Evolutionary conservation across 2,113 vertebrate species (phyloP), one percentile per base, ranked within the genome.

Genomic region (Cichladusa arquata): DNA sequence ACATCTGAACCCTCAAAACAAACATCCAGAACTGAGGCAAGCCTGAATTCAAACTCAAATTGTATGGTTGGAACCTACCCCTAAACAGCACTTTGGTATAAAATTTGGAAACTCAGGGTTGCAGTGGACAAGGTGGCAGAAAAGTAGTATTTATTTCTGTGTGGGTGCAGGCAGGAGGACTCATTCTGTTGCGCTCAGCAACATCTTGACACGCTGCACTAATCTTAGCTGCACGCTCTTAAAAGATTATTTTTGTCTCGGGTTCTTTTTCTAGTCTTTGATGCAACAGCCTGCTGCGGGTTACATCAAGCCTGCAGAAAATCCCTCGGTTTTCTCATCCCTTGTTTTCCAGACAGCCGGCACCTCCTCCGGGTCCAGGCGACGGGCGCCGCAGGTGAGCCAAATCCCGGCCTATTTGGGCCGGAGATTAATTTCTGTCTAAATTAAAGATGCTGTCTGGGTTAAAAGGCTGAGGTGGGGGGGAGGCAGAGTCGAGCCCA

Each of bases 231-330:
- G 73, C 81, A 33, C 38, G 73, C 73, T 95, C 93, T 95, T 91
- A 84, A 54, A 88, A 93, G 91, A 89, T 96, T 96, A 95, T 97
- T 97, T 95, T 92, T 77, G 91, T 91, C 91, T 91, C 70, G 24
- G 78, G 57, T 69, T 96, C 90, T 92, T 90, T 83, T 74, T 66
- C 83, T 31, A 77, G 82, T 12, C 90, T 93, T 95, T 93, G 90
- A 95, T 93, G 95, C 92, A 90, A 90, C 88, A 82, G n/a, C 88
- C 85, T 20, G 71, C 72, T 47, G 76, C 47, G 82, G 60, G 88
- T 95, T 86, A 71, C 94, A 88, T 90, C 93, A 85, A 87, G 66
- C 87, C 91, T 77, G 56, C 61, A 86, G 82, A 95, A 83, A 83
- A 77, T 56, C 85, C 81, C 79, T 83, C 51, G 40, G 3, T 26